Percentiles rank a stretch among this genome's conserved stretches.
phyloP scores from a whole-genome alignment of 1,140 invertebrate genomes.

The Ridgeia piscesae region DNA sequence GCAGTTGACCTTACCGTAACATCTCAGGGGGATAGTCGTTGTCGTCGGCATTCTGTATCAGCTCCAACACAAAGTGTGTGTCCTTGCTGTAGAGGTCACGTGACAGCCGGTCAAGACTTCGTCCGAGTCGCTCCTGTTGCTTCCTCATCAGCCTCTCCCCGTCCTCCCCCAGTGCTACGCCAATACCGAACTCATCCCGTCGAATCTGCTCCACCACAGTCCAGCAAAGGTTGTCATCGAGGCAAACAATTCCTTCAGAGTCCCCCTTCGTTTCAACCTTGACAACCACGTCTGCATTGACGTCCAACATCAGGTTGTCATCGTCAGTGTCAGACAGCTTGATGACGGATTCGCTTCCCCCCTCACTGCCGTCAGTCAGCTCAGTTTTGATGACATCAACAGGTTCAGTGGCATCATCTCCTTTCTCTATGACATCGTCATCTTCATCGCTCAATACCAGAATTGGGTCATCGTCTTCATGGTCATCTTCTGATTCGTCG shows the following conservation, averaged over 20 bases:
- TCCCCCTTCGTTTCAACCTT: neutral
- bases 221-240: neutral
- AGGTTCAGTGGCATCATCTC: neutral
- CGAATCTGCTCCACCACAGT: constrained; percentile 31
- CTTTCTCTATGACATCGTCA: neutral
- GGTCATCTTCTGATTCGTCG: neutral
- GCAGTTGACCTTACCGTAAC: neutral
- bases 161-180: constrained; percentile 29
- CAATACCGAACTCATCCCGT: constrained; percentile 35
- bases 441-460: neutral
- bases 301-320: neutral
- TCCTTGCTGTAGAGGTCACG: constrained; percentile 58
- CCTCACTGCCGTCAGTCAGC: neutral
- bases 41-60: constrained; percentile 58
- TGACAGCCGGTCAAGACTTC: constrained; percentile 44
- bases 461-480: neutral
- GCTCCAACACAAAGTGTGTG: constrained; percentile 57
- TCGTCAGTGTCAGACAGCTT: constrained; percentile 1
- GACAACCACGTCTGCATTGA: neutral
- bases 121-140: constrained; percentile 31
- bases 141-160: constrained; percentile 24
- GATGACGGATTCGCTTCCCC: neutral
- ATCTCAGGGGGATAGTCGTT: constrained; percentile 46
- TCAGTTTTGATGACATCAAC: neutral
- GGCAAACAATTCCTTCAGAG: neutral